A percentile compares a stretch with the other conserved stretches of the same genome.
Evolutionary conservation across 2,888 invertebrate genomes (phyloP).

Genomic region (Melanotus villosus): DNA sequence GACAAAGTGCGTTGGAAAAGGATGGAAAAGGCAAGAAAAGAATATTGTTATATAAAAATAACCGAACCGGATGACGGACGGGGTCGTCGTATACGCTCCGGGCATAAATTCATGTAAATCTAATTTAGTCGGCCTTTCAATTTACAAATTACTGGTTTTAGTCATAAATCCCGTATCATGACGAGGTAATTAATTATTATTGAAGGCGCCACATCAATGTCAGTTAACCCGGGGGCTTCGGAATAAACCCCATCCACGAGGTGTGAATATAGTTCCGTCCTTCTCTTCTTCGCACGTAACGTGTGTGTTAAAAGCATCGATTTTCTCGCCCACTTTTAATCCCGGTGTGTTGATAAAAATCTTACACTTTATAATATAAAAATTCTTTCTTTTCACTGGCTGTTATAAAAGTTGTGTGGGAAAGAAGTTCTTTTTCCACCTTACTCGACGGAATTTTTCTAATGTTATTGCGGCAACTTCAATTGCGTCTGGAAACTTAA

Average conservation of each 20-base stretch:
- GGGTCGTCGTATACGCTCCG: too few relatives aligned
- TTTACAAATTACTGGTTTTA: constrained; percentile 54
- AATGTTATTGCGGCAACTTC: constrained; percentile 55
- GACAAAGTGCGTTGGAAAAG: too few relatives aligned
- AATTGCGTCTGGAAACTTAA: constrained; percentile 55
- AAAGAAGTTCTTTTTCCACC: too few relatives aligned
- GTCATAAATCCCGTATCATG: constrained; percentile 55
- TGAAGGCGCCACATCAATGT: constrained; percentile 54
- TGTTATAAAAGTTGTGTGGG: constrained; percentile 24
- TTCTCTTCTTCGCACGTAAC: constrained; percentile 6
- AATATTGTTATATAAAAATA: too few relatives aligned
- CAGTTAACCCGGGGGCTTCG: constrained; percentile 33
- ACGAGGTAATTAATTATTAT: constrained; percentile 55
- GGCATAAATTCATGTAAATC: constrained; percentile 51
- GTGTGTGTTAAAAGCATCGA: constrained; percentile 23
- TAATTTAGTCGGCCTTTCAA: constrained; percentile 54
- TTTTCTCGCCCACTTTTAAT: constrained; percentile 27
- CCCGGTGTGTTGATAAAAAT: constrained; percentile 21
- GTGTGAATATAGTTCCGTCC: constrained; percentile 25
- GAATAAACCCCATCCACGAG: not conserved
- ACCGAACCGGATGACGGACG: too few relatives aligned
- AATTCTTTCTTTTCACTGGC: constrained; percentile 18
- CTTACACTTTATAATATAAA: constrained; percentile 21
- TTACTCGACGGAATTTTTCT: constrained; percentile 46
- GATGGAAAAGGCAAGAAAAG: too few relatives aligned